A percentile compares a stretch with the other conserved stretches of the same genome.
phyloP scores from a whole-genome alignment of 2,888 invertebrate species.

The Leptopilina myrica region DNA sequence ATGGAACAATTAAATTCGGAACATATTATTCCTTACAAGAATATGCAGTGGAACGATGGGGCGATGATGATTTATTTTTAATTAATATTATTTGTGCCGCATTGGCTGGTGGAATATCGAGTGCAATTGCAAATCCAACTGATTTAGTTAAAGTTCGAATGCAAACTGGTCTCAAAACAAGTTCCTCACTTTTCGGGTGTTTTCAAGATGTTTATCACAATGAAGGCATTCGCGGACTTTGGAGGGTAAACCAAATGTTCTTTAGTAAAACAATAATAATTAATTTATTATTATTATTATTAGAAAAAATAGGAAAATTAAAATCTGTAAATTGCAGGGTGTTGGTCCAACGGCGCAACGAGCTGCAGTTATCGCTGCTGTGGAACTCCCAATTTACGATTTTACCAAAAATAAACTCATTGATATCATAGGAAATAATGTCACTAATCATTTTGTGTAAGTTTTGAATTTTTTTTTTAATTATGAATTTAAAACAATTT shows the following conservation, averaged over 20 bases:
- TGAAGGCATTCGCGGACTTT: slow-evolving; percentile 91
- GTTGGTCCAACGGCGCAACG: slow-evolving; percentile 95
- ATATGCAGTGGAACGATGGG: slow-evolving; percentile 76
- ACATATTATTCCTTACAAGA: slow-evolving; percentile 94
- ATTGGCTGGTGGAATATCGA: slow-evolving; percentile 91
- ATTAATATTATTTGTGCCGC: slow-evolving; percentile 89
- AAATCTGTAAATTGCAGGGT: slow-evolving; percentile 79
- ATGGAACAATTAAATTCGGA: slow-evolving; percentile 97
- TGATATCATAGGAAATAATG: slow-evolving; percentile 85
- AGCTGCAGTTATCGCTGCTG: slow-evolving; percentile 94
- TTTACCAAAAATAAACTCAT: slow-evolving; percentile 88
- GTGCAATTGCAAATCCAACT: slow-evolving; percentile 97
- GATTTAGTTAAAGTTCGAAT: slow-evolving; percentile 97
- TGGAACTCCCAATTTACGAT: slow-evolving; percentile 96
- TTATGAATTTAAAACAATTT: not conserved
- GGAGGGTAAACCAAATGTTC: slow-evolving; percentile 81
- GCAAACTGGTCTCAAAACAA: slow-evolving; percentile 81
- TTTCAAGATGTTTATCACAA: slow-evolving; percentile 88
- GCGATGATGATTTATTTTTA: slow-evolving; percentile 74
- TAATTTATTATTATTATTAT: slow-evolving; percentile 11
- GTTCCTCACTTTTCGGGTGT: slow-evolving; percentile 82
- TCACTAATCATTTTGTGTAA: slow-evolving; percentile 92
- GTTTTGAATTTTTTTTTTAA: slow-evolving; percentile 83
- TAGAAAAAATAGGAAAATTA: not conserved
- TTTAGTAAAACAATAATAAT: not conserved